phyloP scores from a whole-genome alignment of 2,888 invertebrate genomes.

The Tenthredo livida region DNA sequence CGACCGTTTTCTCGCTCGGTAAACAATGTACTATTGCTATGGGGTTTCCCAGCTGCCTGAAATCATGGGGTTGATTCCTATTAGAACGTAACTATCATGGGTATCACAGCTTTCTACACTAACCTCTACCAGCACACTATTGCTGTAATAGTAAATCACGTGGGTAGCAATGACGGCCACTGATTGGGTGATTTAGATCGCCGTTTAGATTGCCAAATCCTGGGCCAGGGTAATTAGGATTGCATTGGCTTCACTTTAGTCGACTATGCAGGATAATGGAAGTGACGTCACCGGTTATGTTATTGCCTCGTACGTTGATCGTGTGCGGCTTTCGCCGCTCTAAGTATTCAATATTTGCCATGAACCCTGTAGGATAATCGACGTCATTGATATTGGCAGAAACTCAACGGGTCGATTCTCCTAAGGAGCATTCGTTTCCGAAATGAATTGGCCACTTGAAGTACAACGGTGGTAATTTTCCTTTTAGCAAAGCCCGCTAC shows the following conservation, averaged over 20 bases:
- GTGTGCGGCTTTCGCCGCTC: not conserved
- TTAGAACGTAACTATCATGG: slow-evolving; percentile 20
- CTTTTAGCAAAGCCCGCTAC: not conserved
- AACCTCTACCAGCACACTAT: not conserved
- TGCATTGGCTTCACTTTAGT: slow-evolving; percentile 56
- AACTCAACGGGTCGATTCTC: not conserved
- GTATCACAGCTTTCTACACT: slow-evolving; percentile 42
- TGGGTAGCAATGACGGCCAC: slow-evolving; percentile 55
- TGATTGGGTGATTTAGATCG: slow-evolving; percentile 59
- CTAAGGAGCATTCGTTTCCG: not conserved
- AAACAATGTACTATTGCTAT: too few species aligned
- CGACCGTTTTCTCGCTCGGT: too few species aligned
- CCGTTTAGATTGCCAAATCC: slow-evolving; percentile 56
- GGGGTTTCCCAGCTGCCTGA: slow-evolving; percentile 24
- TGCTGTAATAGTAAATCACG: slow-evolving; percentile 51
- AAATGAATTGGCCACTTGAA: not conserved
- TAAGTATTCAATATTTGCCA: slow-evolving; percentile 39
- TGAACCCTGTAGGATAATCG: not conserved
- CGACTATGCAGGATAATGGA: slow-evolving; percentile 31
- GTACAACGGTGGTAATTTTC: not conserved
- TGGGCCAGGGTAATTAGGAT: slow-evolving; percentile 60
- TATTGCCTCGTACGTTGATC: slow-evolving; percentile 43
- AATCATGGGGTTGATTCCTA: slow-evolving; percentile 42
- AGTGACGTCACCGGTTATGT: slow-evolving; percentile 45
- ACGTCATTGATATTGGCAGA: not conserved